Evolutionary conservation across 2,888 invertebrate genomes (phyloP), one percentile per base, ranked within the genome.

Genomic region (Conchocele bisecta): DNA sequence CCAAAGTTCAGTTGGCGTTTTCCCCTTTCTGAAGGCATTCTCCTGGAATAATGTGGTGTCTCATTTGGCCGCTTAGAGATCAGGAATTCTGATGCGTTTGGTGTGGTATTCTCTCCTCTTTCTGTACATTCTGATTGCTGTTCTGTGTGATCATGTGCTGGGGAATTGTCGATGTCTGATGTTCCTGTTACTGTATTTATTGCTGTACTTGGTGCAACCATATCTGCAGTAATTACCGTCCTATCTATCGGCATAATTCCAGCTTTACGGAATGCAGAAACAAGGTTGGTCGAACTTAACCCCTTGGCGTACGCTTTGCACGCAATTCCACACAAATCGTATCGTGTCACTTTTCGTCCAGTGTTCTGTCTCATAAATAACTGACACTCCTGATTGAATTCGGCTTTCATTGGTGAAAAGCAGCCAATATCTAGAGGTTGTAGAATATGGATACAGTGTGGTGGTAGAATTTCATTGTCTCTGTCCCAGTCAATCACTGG

Each of bases 401-500:
- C 15, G 11, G 46, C 22, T 22, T 46, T 22, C 26, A 46, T 3
- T 20, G 46, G 46, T 20, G 20, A 20, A 15, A 46, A 46, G 46
- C 46, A 46, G 7, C 46, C 46, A 20, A 46, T 22, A n/a, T 46
- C 46, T 5, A 46, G 17, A 5, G 46, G 63, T 17, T 64, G 56
- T 1, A 64, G 46, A 22, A 44, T 44, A 46, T 64, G 64, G 24
- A 44, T 54, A 24, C 51, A 41, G 33, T 54, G 54, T 5, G 54
- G 41, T 42, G 54, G 46, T 13, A 64, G 17, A 22, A 54, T 41
- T 22, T 63, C 54, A 54, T 63, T 53, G 42, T 41, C 41, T 35
- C 48, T 53, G 20, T 53, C 63, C 63, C 63, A 63, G 13, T 63
- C 54, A 13, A 63, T 28, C 6, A 63, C 42, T 22, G 63, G 44